Evolutionary conservation across 2,113 vertebrate species (phyloP).

Genomic region (Equus przewalskii): DNA sequence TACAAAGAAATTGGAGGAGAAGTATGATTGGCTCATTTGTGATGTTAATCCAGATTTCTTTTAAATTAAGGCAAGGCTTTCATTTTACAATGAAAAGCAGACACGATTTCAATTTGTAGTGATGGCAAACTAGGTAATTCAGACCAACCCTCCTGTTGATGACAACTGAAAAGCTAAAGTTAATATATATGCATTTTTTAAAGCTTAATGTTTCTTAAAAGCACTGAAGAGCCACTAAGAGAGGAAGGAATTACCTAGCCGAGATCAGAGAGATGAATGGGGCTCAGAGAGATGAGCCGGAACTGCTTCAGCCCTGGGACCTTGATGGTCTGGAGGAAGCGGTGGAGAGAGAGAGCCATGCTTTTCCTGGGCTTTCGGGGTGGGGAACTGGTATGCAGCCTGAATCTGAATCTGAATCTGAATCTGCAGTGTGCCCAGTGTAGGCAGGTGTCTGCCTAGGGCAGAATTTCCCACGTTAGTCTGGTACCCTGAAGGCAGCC

Average conservation of each 20-base stretch:
- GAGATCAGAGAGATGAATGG: neutral
- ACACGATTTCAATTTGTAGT: conserved; percentile 1
- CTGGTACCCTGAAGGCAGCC: neutral
- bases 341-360: neutral
- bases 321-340: neutral
- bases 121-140: neutral
- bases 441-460: neutral
- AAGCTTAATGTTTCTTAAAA: conserved; percentile 21
- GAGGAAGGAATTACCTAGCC: neutral
- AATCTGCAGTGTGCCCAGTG: neutral
- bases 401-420: neutral
- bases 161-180: conserved; percentile 12
- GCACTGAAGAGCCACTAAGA: neutral
- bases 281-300: neutral
- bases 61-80: neutral
- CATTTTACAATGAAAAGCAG: neutral
- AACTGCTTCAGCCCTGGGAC: neutral
- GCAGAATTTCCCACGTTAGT: neutral
- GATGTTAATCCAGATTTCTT: neutral
- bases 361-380: neutral
- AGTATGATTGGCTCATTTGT: neutral
- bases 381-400: neutral
- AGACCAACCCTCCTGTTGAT: neutral
- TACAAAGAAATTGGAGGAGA: conserved; percentile 21
- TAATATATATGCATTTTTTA: neutral